Base-by-base conservation (phyloP, 2,888 invertebrate genomes). In the Polydrusus cervinus region DNA sequence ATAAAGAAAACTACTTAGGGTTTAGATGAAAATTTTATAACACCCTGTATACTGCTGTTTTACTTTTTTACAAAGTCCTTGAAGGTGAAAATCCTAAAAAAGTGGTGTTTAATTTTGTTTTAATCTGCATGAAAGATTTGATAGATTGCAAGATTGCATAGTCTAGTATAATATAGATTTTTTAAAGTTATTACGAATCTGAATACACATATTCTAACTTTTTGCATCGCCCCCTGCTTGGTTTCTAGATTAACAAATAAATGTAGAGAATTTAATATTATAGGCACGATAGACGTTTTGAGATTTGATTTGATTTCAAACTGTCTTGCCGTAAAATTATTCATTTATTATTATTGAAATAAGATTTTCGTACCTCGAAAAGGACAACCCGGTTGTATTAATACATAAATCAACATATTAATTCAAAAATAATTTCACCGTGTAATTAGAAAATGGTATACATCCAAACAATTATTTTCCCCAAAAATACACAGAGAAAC, bases 361-460 rank as follows among this genome's bases (percentile, higher is more conserved):
- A 51, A 51, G 66, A 66, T 53, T 66, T 66, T 34, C 66, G 13
- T 18, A 34, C 38, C 40, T 40, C 25, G 1, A 66, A 66, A 66
- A 53, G 57, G 51, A 53, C 53, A 49, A 64, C 14, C 47, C 16
- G 51, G 55, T 11, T 67, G 67, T 60, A 18, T 68, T 68, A 68
- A 68, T 68, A 68, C 57, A 57, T 68, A 71, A 55, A 71, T 71
- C 43, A 55, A 10, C 74, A 74, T 62, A 66, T 53, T 66, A 74
- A 74, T 74, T 74, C 53, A 55, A 69, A 74, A 68, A 61, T 67
- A 72, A 72, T 66, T 60, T 53, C 67, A 57, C 49, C 16, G 38
- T 49, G 47, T 62, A 74, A 62, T 62, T 68, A 62, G 61, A 49
- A 60, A 73, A 73, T 72, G 53, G 47, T 66, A 43, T 66, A 72